Percentiles rank a stretch among this genome's conserved stretches.
Conservation (phyloP, 1,140 invertebrate species). For the Zophobas atratus region DNA sequence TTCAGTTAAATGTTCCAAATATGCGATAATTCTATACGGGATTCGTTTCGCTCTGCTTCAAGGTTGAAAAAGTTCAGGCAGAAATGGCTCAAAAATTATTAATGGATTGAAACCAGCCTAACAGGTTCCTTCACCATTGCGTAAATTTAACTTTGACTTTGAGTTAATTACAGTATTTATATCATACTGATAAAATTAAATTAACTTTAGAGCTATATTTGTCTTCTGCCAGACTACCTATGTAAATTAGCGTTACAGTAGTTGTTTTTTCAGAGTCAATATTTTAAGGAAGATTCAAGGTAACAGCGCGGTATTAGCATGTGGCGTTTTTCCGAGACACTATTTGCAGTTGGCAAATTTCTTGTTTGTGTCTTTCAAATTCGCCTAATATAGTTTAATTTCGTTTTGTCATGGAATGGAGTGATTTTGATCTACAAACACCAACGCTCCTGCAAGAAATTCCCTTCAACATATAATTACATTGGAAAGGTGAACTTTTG, state of each 20-base stretch:
- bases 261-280: background rate
- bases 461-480: conserved; percentile 5
- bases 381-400: background rate
- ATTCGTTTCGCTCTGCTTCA: conserved; percentile 9
- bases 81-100: conserved; percentile 17
- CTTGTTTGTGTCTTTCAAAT: background rate
- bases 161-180: conserved; percentile 25
- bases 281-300: background rate
- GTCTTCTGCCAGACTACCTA: no score
- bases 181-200: conserved; percentile 21
- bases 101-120: conserved; percentile 10
- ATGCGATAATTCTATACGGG: background rate
- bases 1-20: background rate
- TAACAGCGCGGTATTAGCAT: background rate
- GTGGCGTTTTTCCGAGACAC: background rate
- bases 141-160: conserved; percentile 40
- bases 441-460: background rate
- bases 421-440: background rate
- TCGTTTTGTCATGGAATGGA: background rate
- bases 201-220: conserved; percentile 8
- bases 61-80: conserved; percentile 6
- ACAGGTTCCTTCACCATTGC: conserved; percentile 28
- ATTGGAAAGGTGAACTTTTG: conserved; percentile 10
- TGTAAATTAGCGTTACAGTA: no score
- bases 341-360: background rate